Base-by-base conservation (phyloP, 2,888 invertebrate genomes). In the Epiblema foenella region DNA sequence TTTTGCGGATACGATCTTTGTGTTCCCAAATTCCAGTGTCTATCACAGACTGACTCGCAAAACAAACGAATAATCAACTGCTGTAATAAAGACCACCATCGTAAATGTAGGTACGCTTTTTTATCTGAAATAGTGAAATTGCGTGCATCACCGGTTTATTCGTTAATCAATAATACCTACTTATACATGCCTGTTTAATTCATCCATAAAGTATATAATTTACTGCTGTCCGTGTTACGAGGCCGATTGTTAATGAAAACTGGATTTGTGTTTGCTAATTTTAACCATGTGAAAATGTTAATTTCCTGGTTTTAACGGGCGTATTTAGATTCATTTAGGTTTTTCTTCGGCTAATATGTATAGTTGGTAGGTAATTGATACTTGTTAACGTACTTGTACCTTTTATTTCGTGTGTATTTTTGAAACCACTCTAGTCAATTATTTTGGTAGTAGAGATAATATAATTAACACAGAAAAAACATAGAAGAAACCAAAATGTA, bases 201-300 rank as follows among this genome's bases (percentile, higher is more conserved):
- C 15, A 18, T 17, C 33, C 37, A 33, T 59, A 52, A 68, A 59
- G 9, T 37, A 17, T 33, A 58, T 24, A 52, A 11, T 58, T 49
- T 33, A 66, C 29, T 20, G 39, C 3, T 59, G 20, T 33, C 17
- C 42, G 37, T 12, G 57, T 37, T 37, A 51, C 57, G 20, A 59
- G 51, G 51, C 58, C 52, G 52, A 20, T 33, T 37, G 37, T 63
- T 63, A 33, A 33, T 18, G 8, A 51, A 33, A 29, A 15, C 52
- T 63, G 18, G 9, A 17, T 52, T 20, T 37, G 51, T 33, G 15
- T 37, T 33, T 18, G 18, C 3, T 37, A 62, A 52, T 37, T 63
- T 33, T 20, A 52, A 64, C 54, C 33, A 7, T 54, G 64, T 54
- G 24, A 54, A 64, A 64, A 64, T 64, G 54, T 20, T 18, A 2